Evolutionary conservation across 1,140 invertebrate species (phyloP).

Genomic region (Diabrotica undecimpunctata): DNA sequence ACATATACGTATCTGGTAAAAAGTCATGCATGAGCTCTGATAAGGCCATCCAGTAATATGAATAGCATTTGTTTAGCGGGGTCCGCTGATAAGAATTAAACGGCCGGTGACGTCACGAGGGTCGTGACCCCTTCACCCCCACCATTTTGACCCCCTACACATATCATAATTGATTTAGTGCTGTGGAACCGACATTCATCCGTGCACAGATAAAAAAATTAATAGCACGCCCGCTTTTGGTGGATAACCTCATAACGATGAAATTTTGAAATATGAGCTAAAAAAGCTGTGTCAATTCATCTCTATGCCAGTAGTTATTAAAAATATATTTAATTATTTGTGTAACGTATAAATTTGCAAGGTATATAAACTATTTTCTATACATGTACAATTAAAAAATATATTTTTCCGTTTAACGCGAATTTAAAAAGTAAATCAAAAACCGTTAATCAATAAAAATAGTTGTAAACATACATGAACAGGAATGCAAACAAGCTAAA

Average conservation of each 20-base stretch:
- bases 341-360: too few species aligned
- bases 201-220: constrained; percentile 21
- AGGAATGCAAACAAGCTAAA: too few species aligned
- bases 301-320: too few species aligned
- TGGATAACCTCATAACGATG: background rate
- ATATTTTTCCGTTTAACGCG: too few species aligned
- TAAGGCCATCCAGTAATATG: constrained; percentile 28
- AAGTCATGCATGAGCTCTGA: constrained; percentile 34
- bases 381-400: too few species aligned
- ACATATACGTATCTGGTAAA: constrained; percentile 26
- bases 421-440: too few species aligned
- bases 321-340: too few species aligned
- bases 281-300: background rate
- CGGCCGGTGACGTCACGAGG: constrained; percentile 29
- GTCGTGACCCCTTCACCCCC: constrained; percentile 23
- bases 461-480: too few species aligned
- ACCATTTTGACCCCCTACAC: constrained; percentile 7
- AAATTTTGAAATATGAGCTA: constrained; percentile 7
- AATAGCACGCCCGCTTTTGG: constrained; percentile 14
- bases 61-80: constrained; percentile 34
- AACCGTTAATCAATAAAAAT: too few species aligned
- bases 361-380: too few species aligned
- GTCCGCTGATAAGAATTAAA: constrained; percentile 33
- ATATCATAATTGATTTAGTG: constrained; percentile 34
- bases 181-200: constrained; percentile 14